phyloP scores from a whole-genome alignment of 64 coral and sea anemone species.

The Platygyra sinensis region DNA sequence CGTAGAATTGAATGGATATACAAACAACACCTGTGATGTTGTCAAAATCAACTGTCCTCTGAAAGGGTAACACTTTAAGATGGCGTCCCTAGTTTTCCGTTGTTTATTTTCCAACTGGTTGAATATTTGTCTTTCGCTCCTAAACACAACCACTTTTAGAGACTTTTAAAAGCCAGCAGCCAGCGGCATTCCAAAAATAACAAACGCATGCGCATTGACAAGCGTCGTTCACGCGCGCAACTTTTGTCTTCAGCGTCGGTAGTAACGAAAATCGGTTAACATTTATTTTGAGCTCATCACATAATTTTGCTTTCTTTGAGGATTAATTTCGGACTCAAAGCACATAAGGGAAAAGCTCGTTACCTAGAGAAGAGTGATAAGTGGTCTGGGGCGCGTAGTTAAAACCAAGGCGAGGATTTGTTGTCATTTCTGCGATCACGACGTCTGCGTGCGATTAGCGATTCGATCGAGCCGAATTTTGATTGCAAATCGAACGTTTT shows the following conservation, averaged over 20 bases:
- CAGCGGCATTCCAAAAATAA: constrained; percentile 44
- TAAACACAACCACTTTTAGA: not conserved
- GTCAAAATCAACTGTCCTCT: no score
- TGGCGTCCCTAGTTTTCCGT: no score
- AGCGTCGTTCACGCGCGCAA: constrained; percentile 76
- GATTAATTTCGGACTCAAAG: not conserved
- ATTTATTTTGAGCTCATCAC: not conserved
- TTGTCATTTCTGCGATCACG: not conserved
- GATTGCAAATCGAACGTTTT: constrained; percentile 7
- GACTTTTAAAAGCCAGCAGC: no score
- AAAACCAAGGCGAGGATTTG: not conserved
- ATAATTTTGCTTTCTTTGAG: not conserved
- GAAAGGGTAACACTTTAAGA: no score
- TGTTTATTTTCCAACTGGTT: no score
- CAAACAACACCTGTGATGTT: no score
- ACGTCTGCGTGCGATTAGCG: not conserved
- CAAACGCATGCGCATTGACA: constrained; percentile 63
- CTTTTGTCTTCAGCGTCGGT: constrained; percentile 54
- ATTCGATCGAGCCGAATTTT: constrained; percentile 22
- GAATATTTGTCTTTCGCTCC: not conserved
- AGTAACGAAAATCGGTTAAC: constrained; percentile 59
- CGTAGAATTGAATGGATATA: no score
- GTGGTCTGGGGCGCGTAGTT: not conserved
- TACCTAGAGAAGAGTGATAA: not conserved
- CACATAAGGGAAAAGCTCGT: not conserved